phyloP scores from a whole-genome alignment of 2,113 vertebrate species.

The Trogon surrucura region DNA sequence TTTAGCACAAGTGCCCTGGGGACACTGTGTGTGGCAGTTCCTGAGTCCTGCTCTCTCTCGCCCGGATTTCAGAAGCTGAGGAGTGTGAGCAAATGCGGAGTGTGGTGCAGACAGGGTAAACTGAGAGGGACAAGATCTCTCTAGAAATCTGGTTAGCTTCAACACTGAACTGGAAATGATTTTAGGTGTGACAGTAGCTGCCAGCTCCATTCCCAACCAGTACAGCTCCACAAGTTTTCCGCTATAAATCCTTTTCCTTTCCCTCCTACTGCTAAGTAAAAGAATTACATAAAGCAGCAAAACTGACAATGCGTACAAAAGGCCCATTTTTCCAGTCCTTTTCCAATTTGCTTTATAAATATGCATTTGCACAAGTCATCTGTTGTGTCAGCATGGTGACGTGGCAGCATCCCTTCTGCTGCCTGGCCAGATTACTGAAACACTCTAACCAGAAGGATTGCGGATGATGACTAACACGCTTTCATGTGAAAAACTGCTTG shows the following conservation, averaged over 20 bases:
- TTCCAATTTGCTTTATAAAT: not conserved
- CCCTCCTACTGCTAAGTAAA: not conserved
- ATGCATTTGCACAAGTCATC: not conserved
- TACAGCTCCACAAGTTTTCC: not conserved
- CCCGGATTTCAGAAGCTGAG: not conserved
- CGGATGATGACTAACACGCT: constrained; percentile 45
- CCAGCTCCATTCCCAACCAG: not conserved
- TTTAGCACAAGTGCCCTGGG: not conserved
- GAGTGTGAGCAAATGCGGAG: not conserved
- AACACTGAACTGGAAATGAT: not conserved
- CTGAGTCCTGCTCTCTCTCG: not conserved
- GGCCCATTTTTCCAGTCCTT: not conserved
- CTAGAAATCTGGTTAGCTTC: not conserved
- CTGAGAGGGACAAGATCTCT: not conserved
- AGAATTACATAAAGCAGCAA: not conserved
- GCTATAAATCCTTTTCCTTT: not conserved
- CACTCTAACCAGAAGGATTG: not conserved
- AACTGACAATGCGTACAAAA: not conserved
- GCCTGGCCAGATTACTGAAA: not conserved
- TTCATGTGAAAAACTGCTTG: constrained; percentile 3
- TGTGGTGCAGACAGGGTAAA: not conserved
- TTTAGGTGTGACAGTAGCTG: not conserved
- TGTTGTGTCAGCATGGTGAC: not conserved
- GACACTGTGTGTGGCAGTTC: not conserved
- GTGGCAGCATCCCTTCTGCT: constrained; percentile 4